phyloP scores from a whole-genome alignment of 2,888 invertebrate genomes.

The Ochropleura plecta region DNA sequence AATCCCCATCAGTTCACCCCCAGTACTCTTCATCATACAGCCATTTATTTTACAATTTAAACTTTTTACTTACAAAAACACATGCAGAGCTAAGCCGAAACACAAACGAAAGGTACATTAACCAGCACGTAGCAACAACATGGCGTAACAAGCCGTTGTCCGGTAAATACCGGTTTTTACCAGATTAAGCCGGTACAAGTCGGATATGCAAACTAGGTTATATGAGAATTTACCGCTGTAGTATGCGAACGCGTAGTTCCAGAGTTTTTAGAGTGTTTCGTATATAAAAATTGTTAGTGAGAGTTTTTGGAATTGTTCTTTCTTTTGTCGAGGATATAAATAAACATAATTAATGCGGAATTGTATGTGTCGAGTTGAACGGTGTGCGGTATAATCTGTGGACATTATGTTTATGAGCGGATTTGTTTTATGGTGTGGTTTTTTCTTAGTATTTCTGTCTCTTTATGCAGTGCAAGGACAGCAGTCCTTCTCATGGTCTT shows the following conservation, averaged over 20 bases:
- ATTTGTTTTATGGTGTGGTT: not conserved
- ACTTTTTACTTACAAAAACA: slow-evolving; percentile 54
- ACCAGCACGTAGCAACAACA: slow-evolving; percentile 70
- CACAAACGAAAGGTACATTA: slow-evolving; percentile 67
- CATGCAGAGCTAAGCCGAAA: slow-evolving; percentile 52
- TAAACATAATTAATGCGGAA: slow-evolving; percentile 30
- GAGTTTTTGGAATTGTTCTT: slow-evolving; percentile 49
- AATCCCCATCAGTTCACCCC: not conserved
- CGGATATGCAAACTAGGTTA: slow-evolving; percentile 81
- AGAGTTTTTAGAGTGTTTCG: slow-evolving; percentile 51
- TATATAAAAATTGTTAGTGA: slow-evolving; percentile 57
- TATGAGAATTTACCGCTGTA: slow-evolving; percentile 79
- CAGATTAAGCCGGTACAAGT: slow-evolving; percentile 76
- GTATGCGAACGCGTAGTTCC: slow-evolving; percentile 69
- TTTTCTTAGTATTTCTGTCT: not conserved
- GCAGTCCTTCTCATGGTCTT: no score
- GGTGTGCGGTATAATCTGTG: slow-evolving; percentile 24
- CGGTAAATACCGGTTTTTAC: slow-evolving; percentile 85
- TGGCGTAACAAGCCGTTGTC: slow-evolving; percentile 71
- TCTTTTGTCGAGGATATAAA: slow-evolving; percentile 37
- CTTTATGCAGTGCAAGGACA: no score
- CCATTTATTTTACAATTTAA: slow-evolving; percentile 26
- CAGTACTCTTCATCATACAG: slow-evolving; percentile 23
- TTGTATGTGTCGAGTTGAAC: slow-evolving; percentile 39
- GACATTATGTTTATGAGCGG: slow-evolving; percentile 14